Evolutionary conservation across 2,797 vertebrate species (phyloP).

Genomic region (Chelon labrosus): DNA sequence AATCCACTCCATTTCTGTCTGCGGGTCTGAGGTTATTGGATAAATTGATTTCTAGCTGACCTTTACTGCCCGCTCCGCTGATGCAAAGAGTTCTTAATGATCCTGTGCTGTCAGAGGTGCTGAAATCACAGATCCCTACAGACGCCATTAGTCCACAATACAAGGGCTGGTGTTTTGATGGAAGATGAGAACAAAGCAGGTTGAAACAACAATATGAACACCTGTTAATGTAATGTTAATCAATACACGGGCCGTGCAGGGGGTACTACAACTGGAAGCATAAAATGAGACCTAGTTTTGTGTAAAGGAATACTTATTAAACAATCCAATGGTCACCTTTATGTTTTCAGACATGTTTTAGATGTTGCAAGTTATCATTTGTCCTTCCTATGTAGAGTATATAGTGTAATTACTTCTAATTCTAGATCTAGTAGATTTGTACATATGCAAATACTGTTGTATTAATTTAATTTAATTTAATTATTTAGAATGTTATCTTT

Average conservation of each 20-base stretch:
- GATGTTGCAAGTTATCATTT: too few species aligned
- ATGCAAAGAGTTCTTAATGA: conserved; percentile 78
- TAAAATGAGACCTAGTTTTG: not conserved
- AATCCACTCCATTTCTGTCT: conserved; percentile 33
- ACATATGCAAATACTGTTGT: too few species aligned
- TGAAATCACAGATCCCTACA: conserved; percentile 72
- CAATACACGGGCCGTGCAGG: not conserved
- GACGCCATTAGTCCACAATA: conserved; percentile 55
- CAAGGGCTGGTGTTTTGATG: conserved; percentile 43
- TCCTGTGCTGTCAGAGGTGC: conserved; percentile 82
- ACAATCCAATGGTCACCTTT: too few species aligned
- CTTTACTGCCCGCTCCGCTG: conserved; percentile 64
- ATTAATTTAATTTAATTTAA: too few species aligned
- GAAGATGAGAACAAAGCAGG: conserved; percentile 15
- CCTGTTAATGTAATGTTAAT: conserved; percentile 51
- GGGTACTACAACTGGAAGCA: not conserved
- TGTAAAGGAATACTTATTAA: too few species aligned
- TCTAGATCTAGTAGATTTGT: too few species aligned
- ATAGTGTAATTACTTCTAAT: too few species aligned
- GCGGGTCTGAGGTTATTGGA: conserved; percentile 63
- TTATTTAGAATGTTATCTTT: too few species aligned
- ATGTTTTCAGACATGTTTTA: too few species aligned
- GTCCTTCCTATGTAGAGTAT: too few species aligned
- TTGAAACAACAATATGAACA: conserved; percentile 47
- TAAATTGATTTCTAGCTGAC: conserved; percentile 79